A percentile compares a stretch with the other conserved stretches of the same genome.
These are phyloP conservation scores for Muscicapa striata DNA, from an alignment of 2,797 vertebrate species.

Conservation along the genomic window DNA sequence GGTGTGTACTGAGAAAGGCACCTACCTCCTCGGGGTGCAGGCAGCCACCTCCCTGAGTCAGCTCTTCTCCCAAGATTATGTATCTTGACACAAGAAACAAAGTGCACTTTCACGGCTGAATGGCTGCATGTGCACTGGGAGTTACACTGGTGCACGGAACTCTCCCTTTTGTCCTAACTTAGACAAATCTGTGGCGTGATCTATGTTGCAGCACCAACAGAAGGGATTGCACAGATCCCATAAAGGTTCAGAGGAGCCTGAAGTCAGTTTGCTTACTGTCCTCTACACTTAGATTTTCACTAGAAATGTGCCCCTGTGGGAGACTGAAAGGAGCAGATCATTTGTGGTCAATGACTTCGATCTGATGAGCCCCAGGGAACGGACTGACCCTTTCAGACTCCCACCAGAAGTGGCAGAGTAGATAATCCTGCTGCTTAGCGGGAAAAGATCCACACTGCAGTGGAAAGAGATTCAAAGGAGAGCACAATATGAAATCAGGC, in stretches of 20 bases:
- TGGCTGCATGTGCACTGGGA: not conserved
- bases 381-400: not conserved
- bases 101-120: rapidly evolving
- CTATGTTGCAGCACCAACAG: not conserved
- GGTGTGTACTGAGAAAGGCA: not conserved
- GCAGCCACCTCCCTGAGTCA: not conserved
- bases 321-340: not conserved
- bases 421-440: not conserved
- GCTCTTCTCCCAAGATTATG: not conserved
- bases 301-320: rapidly evolving
- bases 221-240: not conserved
- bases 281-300: not conserved
- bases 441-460: not conserved
- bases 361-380: not conserved
- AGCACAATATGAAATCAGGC: not conserved
- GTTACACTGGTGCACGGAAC: not conserved
- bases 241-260: not conserved
- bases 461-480: not conserved
- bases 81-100: not conserved
- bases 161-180: not conserved
- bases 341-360: rapidly evolving
- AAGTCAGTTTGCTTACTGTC: not conserved
- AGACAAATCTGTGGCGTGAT: not conserved
- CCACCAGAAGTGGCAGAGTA: not conserved
- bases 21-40: not conserved